Conservation (phyloP, 2,888 invertebrate species). For the Drosophila infuscata region DNA sequence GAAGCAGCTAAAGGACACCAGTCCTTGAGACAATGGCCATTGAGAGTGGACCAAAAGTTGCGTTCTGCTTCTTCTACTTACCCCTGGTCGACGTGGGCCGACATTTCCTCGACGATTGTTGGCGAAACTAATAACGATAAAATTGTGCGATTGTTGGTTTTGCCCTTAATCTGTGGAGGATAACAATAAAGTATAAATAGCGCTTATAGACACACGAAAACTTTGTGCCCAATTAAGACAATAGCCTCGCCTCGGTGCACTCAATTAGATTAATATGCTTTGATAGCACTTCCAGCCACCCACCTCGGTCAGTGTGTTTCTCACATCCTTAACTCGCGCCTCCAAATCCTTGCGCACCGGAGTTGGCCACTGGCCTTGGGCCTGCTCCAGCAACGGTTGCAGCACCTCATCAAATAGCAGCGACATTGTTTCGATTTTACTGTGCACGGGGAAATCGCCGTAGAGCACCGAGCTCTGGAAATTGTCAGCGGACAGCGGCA, state of each 20-base stretch:
- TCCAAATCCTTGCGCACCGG: constrained; percentile 90
- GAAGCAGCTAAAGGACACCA: constrained; percentile 9
- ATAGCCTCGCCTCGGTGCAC: constrained; percentile 61
- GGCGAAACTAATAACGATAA: constrained; percentile 94
- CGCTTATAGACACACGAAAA: constrained; percentile 73
- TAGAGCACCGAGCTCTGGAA: constrained; percentile 86
- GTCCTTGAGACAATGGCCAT: constrained; percentile 60
- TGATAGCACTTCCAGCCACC: constrained; percentile 55
- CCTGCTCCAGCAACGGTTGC: constrained; percentile 90
- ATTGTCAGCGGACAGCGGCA: constrained; percentile 82
- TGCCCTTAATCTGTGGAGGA: constrained; percentile 87
- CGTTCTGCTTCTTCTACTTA: constrained; percentile 67
- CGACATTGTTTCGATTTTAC: constrained; percentile 90
- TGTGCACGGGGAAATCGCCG: constrained; percentile 90
- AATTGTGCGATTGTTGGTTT: constrained; percentile 94
- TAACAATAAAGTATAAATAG: constrained; percentile 78
- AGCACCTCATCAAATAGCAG: constrained; percentile 90
- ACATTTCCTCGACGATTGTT: constrained; percentile 88
- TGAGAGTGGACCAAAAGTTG: constrained; percentile 29
- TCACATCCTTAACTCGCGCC: constrained; percentile 89
- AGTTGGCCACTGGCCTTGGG: constrained; percentile 90
- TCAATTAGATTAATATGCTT: constrained; percentile 75
- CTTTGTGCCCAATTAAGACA: constrained; percentile 78
- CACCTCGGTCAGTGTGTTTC: constrained; percentile 82
- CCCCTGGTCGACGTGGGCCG: constrained; percentile 85